Conservation (phyloP, 2,797 vertebrate genomes). For the Urocyon cinereoargenteus region DNA sequence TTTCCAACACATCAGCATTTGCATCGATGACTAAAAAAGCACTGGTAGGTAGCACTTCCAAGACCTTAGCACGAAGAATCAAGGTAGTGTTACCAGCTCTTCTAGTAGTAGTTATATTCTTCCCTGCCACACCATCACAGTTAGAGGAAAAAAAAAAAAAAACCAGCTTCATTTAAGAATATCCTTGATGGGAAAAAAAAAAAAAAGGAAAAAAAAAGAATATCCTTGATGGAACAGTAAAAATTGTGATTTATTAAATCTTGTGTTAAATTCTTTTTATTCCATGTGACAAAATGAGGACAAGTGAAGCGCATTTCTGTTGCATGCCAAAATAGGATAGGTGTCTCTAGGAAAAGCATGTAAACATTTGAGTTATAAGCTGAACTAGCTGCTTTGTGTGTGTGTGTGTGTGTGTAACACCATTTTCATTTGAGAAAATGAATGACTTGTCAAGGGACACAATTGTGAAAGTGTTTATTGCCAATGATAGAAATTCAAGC, state of each 20-base stretch:
- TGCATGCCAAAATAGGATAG: neutral
- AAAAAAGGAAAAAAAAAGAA: neutral
- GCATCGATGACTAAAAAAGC: neutral
- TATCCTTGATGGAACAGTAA: neutral
- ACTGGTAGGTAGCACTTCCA: neutral
- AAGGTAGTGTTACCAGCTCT: neutral
- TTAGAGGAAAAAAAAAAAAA: neutral
- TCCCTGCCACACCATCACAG: neutral
- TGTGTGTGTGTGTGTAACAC: neutral
- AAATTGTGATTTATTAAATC: neutral
- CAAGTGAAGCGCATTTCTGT: neutral
- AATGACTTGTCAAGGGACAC: neutral
- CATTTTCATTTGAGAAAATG: slow-evolving; percentile 36
- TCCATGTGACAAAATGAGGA: neutral
- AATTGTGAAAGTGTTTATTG: neutral
- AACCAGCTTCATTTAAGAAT: neutral
- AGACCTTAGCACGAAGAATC: neutral
- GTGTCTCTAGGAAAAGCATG: neutral
- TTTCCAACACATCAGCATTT: neutral
- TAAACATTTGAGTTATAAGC: neutral
- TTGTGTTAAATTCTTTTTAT: neutral
- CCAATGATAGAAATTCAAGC: neutral
- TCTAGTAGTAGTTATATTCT: neutral
- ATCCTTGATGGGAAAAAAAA: neutral
- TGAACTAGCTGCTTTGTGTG: slow-evolving; percentile 14